Percentiles rank a stretch among this genome's conserved stretches.
These are phyloP conservation scores for Melanerpes formicivorus DNA, from an alignment of 2,113 vertebrate genomes.

Conservation along the genomic window DNA sequence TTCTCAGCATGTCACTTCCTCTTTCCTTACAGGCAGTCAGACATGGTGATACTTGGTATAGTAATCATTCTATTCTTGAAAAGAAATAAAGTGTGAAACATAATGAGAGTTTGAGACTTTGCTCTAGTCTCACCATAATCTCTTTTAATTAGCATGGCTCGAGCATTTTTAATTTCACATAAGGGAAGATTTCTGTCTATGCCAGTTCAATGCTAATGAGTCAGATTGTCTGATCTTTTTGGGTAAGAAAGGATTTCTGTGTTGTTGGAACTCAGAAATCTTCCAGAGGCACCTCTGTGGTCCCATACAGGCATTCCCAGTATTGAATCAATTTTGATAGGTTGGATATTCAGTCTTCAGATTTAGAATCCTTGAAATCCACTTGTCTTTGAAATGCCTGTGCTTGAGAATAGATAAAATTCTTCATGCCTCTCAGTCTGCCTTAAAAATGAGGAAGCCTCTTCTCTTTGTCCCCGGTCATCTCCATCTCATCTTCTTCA, in stretches of 20 bases:
- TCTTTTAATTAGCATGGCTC: neutral
- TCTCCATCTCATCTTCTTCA: neutral
- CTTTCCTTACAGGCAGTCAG: neutral
- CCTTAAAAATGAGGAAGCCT: neutral
- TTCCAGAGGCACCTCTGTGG: neutral
- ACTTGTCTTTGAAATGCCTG: neutral
- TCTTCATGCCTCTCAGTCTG: neutral
- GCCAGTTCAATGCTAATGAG: neutral
- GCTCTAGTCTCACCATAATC: neutral
- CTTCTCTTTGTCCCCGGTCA: neutral
- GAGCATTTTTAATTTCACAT: neutral
- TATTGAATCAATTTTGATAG: neutral
- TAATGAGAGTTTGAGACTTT: neutral
- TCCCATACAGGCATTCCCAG: neutral
- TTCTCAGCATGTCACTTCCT: neutral
- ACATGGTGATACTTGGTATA: neutral
- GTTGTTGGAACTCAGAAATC: neutral
- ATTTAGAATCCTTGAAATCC: neutral
- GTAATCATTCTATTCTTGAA: neutral
- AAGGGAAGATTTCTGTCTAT: neutral
- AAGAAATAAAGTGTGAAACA: neutral
- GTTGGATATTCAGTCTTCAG: neutral
- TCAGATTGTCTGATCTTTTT: neutral
- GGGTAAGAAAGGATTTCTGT: neutral
- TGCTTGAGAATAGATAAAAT: neutral